Evolutionary conservation across 2,113 vertebrate species (phyloP), one percentile per base, ranked within the genome.

Genomic region (Sapayoa aenigma): DNA sequence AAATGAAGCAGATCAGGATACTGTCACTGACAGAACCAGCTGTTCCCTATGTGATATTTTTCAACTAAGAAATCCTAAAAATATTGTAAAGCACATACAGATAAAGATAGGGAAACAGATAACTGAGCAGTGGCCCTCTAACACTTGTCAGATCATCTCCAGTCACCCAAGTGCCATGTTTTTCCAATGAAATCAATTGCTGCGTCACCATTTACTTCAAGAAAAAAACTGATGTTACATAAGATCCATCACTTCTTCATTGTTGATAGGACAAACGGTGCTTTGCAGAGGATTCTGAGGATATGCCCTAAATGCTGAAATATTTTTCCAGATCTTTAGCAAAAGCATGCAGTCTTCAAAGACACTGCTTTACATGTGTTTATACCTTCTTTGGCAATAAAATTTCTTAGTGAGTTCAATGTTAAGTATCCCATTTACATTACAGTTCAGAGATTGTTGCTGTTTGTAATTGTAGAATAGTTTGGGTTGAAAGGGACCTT

Each of bases 31-130:
- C 41, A 81, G 63, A 95, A 75, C 49, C 71, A 92, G 56, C 30
- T 78, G 42, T 75, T 90, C 21, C 41, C 11, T 71, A 19, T n/a
- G 60, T 71, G 83, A 62, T 60, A 78, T 80, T 89, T 92, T 93
- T 68, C 63, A 94, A 37, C 22, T 35, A 67, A 79, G 66, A 62
- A 90, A 94, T 42, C 47, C 59, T 81, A 86, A 92, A 94, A 95
- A 47, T 83, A 81, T 14, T 20, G 2, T 25, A 35, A 31, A 89
- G 39, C 31, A 62, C n/a, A 80, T 30, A 56, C 7, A 53, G 50
- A 74, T 79, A 88, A 66, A 66, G 47, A 63, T 9, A 81, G 21
- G 27, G 21, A 88, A 84, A 76, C n/a, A 49, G 44, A 30, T 56
- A 93, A 74, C 44, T 41, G 71, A 81, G 23, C 15, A 20, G 63